Evolutionary conservation across 2,113 vertebrate genomes (phyloP).

Genomic region (Gnathonemus echidnorhynchus): DNA sequence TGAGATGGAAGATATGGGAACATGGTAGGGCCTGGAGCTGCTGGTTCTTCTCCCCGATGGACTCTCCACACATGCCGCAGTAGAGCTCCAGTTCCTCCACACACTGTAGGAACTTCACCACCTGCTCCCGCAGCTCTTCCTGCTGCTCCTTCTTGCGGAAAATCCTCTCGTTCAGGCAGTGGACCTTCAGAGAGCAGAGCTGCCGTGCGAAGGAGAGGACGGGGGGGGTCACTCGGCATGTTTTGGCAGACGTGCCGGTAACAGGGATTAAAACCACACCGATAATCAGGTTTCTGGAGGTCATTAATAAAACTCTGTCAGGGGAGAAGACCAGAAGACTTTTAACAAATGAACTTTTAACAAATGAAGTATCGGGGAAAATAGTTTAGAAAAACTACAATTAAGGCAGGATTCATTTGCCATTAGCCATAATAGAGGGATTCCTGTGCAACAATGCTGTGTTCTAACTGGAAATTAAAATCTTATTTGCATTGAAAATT

Average conservation of each 20-base stretch:
- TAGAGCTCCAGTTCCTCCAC: slow-evolving; percentile 97
- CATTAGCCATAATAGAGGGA: neutral
- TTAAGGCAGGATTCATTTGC: neutral
- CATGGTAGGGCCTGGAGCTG: slow-evolving; percentile 95
- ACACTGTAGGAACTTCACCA: slow-evolving; percentile 94
- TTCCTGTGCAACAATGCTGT: neutral
- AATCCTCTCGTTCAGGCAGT: slow-evolving; percentile 83
- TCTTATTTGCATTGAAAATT: neutral
- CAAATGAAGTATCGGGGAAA: neutral
- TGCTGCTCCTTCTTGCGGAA: slow-evolving; percentile 77
- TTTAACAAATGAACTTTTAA: neutral
- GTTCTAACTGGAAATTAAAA: neutral
- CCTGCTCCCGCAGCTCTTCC: slow-evolving; percentile 76
- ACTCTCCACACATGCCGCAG: slow-evolving; percentile 96
- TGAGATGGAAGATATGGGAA: slow-evolving; percentile 94
- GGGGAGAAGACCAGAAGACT: neutral
- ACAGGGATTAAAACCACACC: neutral
- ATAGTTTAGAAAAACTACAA: neutral
- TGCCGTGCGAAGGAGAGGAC: slow-evolving; percentile 35
- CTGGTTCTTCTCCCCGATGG: slow-evolving; percentile 90
- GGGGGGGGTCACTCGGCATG: neutral
- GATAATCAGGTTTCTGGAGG: neutral
- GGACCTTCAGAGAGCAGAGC: slow-evolving; percentile 82
- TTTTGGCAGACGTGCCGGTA: neutral
- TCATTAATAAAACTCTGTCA: neutral